These are phyloP conservation scores for Bostrychus sinensis DNA, from an alignment of 2,113 vertebrate species.

Conservation along the genomic window DNA sequence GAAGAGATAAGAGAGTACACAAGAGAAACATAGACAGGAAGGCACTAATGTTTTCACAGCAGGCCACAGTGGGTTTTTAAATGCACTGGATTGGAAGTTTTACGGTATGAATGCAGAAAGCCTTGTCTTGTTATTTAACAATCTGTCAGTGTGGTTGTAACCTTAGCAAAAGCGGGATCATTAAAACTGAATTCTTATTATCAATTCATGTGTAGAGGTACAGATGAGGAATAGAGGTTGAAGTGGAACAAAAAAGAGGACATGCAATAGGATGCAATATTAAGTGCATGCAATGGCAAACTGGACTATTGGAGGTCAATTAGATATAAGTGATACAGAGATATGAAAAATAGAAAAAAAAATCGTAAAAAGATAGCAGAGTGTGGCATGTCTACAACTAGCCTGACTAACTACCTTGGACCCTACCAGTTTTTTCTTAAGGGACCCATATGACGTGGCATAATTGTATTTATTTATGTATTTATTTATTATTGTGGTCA, in stretches of 20 bases:
- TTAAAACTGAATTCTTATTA: neutral
- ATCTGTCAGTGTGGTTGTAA: neutral
- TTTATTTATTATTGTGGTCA: no score
- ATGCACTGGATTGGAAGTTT: neutral
- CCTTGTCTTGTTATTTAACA: neutral
- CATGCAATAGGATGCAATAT: slow-evolving; percentile 1
- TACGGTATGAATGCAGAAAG: neutral
- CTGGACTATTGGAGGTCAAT: slow-evolving; percentile 11
- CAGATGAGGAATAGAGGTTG: slow-evolving; percentile 11
- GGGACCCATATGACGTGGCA: no score
- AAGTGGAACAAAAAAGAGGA: neutral
- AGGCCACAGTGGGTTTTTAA: slow-evolving; percentile 33
- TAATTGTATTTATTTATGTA: no score
- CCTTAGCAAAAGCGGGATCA: neutral
- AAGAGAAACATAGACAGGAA: slow-evolving; percentile 21
- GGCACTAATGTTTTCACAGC: slow-evolving; percentile 13
- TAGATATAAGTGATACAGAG: neutral
- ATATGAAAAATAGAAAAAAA: neutral
- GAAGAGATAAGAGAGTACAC: slow-evolving; percentile 43
- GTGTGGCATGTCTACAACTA: neutral
- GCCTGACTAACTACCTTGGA: no score
- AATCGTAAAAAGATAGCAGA: neutral
- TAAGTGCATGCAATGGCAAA: slow-evolving; percentile 17
- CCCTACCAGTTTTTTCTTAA: no score
- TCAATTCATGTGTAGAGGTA: slow-evolving; percentile 9